Evolutionary conservation across 1,140 invertebrate species (phyloP).

Genomic region (Geopemphigus sp.): DNA sequence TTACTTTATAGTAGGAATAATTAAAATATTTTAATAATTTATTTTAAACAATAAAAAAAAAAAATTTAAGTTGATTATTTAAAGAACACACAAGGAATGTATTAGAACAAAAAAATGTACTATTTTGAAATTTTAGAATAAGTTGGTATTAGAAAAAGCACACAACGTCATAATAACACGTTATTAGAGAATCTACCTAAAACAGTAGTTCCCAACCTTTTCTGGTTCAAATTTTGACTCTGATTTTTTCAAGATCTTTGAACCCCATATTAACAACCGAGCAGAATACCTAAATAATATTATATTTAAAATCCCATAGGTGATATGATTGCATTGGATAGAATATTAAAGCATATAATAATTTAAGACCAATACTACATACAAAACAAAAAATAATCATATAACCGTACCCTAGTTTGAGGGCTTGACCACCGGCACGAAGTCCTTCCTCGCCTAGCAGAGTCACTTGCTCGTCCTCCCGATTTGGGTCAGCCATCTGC

Average conservation of each 20-base stretch:
- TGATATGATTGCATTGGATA: conserved; percentile 33
- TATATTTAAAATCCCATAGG: conserved; percentile 31
- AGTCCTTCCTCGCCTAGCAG: conserved; percentile 91
- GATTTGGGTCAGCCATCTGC: conserved; percentile 87
- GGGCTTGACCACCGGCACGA: conserved; percentile 78
- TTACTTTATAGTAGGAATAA: background rate
- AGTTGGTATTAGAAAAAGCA: conserved; percentile 6
- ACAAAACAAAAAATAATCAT: conserved; percentile 23
- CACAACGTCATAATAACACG: conserved; percentile 21
- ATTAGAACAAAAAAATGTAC: conserved; percentile 12
- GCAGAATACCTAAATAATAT: conserved; percentile 45
- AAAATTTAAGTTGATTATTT: background rate
- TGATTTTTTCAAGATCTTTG: conserved; percentile 38
- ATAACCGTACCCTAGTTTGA: conserved; percentile 83
- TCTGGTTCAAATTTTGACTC: conserved; percentile 41
- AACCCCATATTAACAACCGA: conserved; percentile 37
- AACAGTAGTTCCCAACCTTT: conserved; percentile 47
- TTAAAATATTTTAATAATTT: background rate
- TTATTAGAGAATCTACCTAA: conserved; percentile 40
- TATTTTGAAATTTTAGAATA: background rate
- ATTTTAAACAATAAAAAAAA: background rate
- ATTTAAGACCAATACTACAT: conserved; percentile 40
- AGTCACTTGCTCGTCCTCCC: conserved; percentile 90
- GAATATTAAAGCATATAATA: conserved; percentile 41
- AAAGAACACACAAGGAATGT: background rate